These are phyloP conservation scores for Ispidina picta DNA, from an alignment of 2,797 vertebrate genomes.

Conservation along the genomic window DNA sequence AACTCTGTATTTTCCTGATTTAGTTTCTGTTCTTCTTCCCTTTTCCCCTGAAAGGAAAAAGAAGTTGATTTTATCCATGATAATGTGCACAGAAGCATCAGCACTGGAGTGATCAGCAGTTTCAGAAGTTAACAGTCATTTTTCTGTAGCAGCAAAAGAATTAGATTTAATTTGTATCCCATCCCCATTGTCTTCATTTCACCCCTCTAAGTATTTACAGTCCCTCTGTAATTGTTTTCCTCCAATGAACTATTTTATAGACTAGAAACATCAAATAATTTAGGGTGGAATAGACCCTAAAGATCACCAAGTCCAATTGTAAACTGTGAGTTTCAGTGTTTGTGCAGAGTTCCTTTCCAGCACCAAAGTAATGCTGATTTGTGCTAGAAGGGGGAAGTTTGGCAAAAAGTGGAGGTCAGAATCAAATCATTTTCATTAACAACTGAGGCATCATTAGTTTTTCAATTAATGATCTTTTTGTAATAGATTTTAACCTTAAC, in stretches of 20 bases:
- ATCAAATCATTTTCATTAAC: background rate
- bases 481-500: background rate
- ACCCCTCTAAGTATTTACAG: background rate
- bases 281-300: background rate
- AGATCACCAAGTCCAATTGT: fast-evolving
- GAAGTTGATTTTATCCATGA: background rate
- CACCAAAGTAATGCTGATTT: background rate
- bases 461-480: background rate
- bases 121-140: background rate
- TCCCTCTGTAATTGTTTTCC: background rate
- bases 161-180: background rate
- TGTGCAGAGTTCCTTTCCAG: background rate
- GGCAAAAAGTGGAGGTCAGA: background rate
- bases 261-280: background rate
- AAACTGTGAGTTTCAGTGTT: background rate
- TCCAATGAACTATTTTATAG: background rate
- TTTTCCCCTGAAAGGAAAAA: background rate
- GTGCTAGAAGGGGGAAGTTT: background rate
- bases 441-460: background rate
- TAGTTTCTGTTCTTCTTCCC: background rate
- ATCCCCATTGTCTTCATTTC: background rate
- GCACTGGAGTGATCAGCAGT: background rate
- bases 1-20: background rate
- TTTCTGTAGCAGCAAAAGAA: background rate
- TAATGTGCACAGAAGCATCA: background rate